Conservation (phyloP, 2,797 vertebrate species). For the Micromesistius poutassou region DNA sequence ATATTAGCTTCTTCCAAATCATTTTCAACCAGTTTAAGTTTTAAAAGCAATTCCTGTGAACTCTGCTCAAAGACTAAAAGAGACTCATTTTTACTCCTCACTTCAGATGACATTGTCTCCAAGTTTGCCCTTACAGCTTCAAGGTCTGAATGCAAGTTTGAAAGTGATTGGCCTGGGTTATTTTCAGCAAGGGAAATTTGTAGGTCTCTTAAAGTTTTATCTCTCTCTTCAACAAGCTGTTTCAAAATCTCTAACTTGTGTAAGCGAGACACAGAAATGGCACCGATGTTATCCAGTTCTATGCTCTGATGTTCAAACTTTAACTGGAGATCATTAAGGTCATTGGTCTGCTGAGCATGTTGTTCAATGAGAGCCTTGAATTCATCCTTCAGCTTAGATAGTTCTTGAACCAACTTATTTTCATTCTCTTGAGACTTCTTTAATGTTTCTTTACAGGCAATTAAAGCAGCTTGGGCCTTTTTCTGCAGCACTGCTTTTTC, state of each 20-base stretch:
- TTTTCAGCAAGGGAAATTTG: slow-evolving; percentile 54
- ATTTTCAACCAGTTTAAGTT: slow-evolving; percentile 43
- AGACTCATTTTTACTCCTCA: slow-evolving; percentile 52
- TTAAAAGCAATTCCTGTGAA: slow-evolving; percentile 49
- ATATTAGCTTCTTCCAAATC: slow-evolving; percentile 56
- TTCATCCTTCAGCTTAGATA: slow-evolving; percentile 61
- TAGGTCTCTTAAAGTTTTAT: slow-evolving; percentile 50
- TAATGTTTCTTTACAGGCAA: slow-evolving; percentile 68
- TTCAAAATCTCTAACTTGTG: slow-evolving; percentile 57
- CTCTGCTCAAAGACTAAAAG: slow-evolving; percentile 42
- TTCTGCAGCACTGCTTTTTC: slow-evolving; percentile 77
- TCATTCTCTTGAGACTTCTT: slow-evolving; percentile 70
- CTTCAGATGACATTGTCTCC: slow-evolving; percentile 36
- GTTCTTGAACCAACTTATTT: slow-evolving; percentile 61
- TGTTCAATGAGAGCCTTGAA: slow-evolving; percentile 66
- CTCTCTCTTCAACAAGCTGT: slow-evolving; percentile 49
- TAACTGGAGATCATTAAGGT: slow-evolving; percentile 61
- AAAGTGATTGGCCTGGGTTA: slow-evolving; percentile 45
- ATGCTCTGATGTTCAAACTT: slow-evolving; percentile 58
- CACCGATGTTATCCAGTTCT: slow-evolving; percentile 55
- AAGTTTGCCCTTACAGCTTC: slow-evolving; percentile 44
- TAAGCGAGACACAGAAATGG: slow-evolving; percentile 42
- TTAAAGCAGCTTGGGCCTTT: slow-evolving; percentile 74
- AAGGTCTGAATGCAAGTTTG: slow-evolving; percentile 51
- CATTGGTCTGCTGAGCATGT: slow-evolving; percentile 62